Evolutionary conservation across 2,113 vertebrate species (phyloP).

Genomic region (Micromys minutus): DNA sequence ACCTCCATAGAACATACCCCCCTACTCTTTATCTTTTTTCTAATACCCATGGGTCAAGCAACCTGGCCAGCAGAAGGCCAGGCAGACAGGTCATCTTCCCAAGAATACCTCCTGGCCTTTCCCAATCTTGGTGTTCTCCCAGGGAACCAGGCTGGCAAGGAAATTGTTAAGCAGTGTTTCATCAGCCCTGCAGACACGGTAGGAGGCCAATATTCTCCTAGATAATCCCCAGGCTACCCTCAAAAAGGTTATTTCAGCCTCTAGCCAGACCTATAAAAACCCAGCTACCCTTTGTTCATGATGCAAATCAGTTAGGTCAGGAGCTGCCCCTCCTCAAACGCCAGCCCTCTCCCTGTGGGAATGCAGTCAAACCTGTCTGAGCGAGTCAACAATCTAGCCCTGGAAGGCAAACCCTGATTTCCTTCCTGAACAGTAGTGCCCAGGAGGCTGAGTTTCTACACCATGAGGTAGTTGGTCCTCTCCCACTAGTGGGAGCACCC

Average conservation of each 20-base stretch:
- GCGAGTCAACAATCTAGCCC: neutral
- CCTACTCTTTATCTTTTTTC: too few species aligned
- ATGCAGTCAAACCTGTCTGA: slow-evolving; percentile 72
- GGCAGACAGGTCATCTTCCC: neutral
- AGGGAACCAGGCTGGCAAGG: neutral
- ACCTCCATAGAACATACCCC: too few species aligned
- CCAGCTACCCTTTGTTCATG: neutral
- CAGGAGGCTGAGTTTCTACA: neutral
- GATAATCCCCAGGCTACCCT: neutral
- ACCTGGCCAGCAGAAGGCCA: neutral
- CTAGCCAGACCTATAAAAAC: neutral
- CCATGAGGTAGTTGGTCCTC: too few species aligned
- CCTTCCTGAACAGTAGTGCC: slow-evolving; percentile 35
- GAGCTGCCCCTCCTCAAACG: neutral
- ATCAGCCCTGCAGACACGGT: neutral
- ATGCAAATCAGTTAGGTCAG: neutral
- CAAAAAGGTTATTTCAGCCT: neutral
- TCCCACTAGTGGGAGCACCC: too few species aligned
- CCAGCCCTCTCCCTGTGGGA: slow-evolving; percentile 28
- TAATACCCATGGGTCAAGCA: too few species aligned
- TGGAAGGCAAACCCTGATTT: neutral
- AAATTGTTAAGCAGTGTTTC: neutral
- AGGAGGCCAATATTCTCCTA: neutral
- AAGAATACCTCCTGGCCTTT: neutral
- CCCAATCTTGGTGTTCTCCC: neutral